Conservation (phyloP, 2,888 invertebrate genomes). For the Agonopterix heracliana region DNA sequence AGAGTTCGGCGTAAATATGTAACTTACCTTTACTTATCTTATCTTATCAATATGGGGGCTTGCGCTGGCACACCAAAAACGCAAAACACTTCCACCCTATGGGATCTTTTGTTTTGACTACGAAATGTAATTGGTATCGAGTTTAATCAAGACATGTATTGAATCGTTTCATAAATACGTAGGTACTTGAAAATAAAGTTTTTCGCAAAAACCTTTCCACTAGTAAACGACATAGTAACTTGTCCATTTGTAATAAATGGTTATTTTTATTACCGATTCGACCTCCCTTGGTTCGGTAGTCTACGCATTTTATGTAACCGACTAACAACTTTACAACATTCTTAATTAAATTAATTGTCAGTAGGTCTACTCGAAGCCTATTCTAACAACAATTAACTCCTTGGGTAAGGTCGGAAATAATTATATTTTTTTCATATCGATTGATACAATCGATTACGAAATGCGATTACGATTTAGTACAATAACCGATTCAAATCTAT, state of each 20-base stretch:
- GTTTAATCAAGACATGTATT: no score
- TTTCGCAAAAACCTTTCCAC: not conserved
- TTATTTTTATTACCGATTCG: constrained; percentile 19
- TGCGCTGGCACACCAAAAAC: no score
- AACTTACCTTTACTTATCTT: no score
- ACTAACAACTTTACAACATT: constrained; percentile 39
- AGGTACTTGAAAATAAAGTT: no score
- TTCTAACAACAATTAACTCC: constrained; percentile 50
- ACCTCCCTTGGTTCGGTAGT: constrained; percentile 33
- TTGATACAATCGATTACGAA: constrained; percentile 58
- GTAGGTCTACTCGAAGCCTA: constrained; percentile 21
- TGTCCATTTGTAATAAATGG: not conserved
- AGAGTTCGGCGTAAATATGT: no score
- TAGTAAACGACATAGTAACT: not conserved
- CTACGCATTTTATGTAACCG: constrained; percentile 31
- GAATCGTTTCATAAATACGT: no score
- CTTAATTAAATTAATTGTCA: constrained; percentile 61
- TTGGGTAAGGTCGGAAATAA: constrained; percentile 66
- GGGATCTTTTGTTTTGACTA: no score
- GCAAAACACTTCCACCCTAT: no score
- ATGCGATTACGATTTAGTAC: constrained; percentile 52
- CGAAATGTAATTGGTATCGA: no score
- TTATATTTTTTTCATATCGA: constrained; percentile 48
- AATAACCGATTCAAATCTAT: constrained; percentile 57
- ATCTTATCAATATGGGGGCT: no score